Conservation (phyloP, 2,888 invertebrate genomes). For the Physocephala rufipes region DNA sequence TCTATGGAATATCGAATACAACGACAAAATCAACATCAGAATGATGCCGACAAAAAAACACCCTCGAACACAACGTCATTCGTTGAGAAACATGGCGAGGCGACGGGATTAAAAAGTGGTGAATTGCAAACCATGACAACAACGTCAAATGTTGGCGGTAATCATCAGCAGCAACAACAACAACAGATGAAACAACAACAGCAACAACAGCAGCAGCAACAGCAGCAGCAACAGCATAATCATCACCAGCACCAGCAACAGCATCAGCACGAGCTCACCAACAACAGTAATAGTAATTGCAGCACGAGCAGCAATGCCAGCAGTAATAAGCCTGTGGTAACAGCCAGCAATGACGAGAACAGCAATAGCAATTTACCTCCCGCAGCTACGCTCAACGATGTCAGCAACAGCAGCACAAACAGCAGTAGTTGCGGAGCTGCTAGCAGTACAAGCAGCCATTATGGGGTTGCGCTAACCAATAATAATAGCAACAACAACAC, state of each 20-base stretch:
- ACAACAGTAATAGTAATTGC: constrained; percentile 36
- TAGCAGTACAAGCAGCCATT: constrained; percentile 47
- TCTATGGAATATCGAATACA: constrained; percentile 61
- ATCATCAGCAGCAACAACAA: constrained; percentile 31
- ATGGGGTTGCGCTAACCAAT: constrained; percentile 48
- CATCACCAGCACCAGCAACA: constrained; percentile 22
- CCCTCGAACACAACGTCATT: constrained; percentile 24
- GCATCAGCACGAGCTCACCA: constrained; percentile 33
- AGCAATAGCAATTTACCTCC: constrained; percentile 58
- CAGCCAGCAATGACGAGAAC: constrained; percentile 51
- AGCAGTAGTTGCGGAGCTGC: constrained; percentile 61
- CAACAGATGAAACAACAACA: constrained; percentile 17
- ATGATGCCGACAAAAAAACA: constrained; percentile 42
- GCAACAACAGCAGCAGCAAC: constrained; percentile 29
- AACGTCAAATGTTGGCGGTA: not conserved
- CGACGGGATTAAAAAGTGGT: not conserved
- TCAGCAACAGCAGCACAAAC: constrained; percentile 63
- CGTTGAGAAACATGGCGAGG: not conserved
- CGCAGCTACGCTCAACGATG: constrained; percentile 58
- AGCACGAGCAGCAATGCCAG: constrained; percentile 30
- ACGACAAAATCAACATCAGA: constrained; percentile 54
- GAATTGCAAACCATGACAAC: constrained; percentile 7
- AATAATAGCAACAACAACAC: constrained; percentile 58
- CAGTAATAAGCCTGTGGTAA: constrained; percentile 35
- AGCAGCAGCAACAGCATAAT: constrained; percentile 29